Base-by-base conservation (phyloP, 2,797 vertebrate genomes). In the Sebastes kiyomatsui region DNA sequence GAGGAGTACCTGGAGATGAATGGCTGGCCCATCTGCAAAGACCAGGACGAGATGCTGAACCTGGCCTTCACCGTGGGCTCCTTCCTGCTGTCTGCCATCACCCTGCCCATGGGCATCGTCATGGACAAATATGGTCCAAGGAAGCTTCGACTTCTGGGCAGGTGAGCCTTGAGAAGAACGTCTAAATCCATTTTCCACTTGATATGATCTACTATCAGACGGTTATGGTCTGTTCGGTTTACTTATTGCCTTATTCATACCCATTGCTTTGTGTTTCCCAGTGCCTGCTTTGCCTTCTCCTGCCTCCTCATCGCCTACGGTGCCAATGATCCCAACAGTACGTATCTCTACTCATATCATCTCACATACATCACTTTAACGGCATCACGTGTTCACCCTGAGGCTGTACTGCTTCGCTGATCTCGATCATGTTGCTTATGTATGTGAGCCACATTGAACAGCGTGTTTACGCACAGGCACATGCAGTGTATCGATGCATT, bases 61-160 rank as follows among this genome's bases (percentile, higher is more conserved):
- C 85, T 99, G 94, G 99, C 98, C 46, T 99, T 99, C 95, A 99
- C 99, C 0, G 94, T 99, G 2, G 99, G 99, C 83, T 99, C 98
- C 90, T 99, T 99, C 94, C 95, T 99, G 87, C 96, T 99, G 83
- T 99, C 98, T 0, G 98, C 99, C 69, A 99, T 99, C 93, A 99
- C 98, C 0, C 92, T 99, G 84, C 99, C 95, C 86, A 96, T 86
- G 80, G 96, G 96, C 68, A 96, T 99, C 30, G 96, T 99, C 94
- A 99, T 99, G 99, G 99, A 99, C 93, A 99, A 99, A 87, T 99
- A 99, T 0, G 99, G 99, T 0, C 98, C 99, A 0, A 95, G 99
- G 52, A 99, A 99, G 91, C 96, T 99, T n/a, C 93, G 99, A 12
- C 96, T 99, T 58, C 96, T 99, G 11, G 99, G 99, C 93, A 99